phyloP scores from a whole-genome alignment of 2,888 invertebrate species.

The Gastrophysa polygoni region DNA sequence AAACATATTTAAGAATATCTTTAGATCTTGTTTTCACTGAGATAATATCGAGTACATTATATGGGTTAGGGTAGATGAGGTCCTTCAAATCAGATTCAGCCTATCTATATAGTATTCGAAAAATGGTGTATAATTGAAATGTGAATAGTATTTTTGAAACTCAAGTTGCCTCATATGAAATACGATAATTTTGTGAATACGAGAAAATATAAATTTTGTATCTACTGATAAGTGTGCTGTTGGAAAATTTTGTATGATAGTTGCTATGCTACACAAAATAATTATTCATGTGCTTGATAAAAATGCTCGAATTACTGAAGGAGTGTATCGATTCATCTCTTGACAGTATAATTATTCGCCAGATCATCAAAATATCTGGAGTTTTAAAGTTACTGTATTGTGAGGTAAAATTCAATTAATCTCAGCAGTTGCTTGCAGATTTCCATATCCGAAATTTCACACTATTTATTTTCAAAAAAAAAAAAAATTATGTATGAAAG shows the following conservation, averaged over 20 bases:
- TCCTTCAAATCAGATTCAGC: constrained; percentile 2
- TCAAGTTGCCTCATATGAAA: constrained; percentile 35
- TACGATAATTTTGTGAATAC: constrained; percentile 36
- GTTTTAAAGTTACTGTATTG: too few relatives aligned
- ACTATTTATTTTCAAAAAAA: too few relatives aligned
- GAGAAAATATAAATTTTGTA: constrained; percentile 37
- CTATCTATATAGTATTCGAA: not conserved
- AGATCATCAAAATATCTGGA: too few relatives aligned
- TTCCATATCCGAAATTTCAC: too few relatives aligned
- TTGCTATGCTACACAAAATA: constrained; percentile 24
- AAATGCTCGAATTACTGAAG: constrained; percentile 45
- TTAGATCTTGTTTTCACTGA: too few relatives aligned
- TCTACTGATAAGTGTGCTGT: constrained; percentile 37
- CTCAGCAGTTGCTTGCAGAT: too few relatives aligned
- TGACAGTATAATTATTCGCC: too few relatives aligned
- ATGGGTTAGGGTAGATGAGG: not conserved
- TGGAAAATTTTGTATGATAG: constrained; percentile 29
- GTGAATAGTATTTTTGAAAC: constrained; percentile 27
- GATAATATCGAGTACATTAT: too few relatives aligned
- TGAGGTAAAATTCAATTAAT: too few relatives aligned
- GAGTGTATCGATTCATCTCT: too few relatives aligned
- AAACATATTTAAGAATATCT: too few relatives aligned
- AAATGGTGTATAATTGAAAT: not conserved
- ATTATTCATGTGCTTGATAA: constrained; percentile 41
- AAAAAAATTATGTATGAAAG: not conserved